Percentiles rank a stretch among this genome's conserved stretches.
Evolutionary conservation across 2,888 invertebrate species (phyloP).

Genomic region (Nebria salina): DNA sequence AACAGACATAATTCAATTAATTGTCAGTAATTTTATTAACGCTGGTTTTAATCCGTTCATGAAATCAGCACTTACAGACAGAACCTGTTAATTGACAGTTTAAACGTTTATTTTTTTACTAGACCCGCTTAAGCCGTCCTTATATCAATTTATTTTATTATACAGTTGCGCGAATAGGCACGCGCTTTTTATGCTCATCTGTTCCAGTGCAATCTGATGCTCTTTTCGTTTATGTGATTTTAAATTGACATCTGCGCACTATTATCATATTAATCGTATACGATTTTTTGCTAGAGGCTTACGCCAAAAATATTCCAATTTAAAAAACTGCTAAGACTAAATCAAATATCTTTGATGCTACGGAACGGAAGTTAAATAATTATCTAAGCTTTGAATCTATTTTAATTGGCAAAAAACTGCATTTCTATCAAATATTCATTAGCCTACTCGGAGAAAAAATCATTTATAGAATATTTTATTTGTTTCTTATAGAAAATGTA

Average conservation of each 20-base stretch:
- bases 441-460: not conserved
- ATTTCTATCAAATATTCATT: not conserved
- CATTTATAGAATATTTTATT: too few relatives aligned
- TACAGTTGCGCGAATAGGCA: not conserved
- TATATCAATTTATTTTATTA: not conserved
- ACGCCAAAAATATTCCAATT: not conserved
- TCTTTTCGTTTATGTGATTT: not conserved
- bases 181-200: not conserved
- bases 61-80: not conserved
- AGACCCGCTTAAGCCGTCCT: not conserved
- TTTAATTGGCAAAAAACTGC: not conserved
- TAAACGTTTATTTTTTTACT: not conserved
- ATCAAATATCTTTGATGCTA: not conserved
- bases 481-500: too few relatives aligned
- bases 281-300: not conserved
- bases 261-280: slow-evolving; percentile 35
- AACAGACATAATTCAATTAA: not conserved
- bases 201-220: not conserved
- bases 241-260: slow-evolving; percentile 34
- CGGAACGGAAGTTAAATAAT: not conserved
- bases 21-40: not conserved
- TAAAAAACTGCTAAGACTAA: not conserved
- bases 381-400: not conserved
- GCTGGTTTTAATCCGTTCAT: not conserved
- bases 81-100: not conserved